Evolutionary conservation across 1,140 invertebrate species (phyloP).

Genomic region (Drosophila arawakana): DNA sequence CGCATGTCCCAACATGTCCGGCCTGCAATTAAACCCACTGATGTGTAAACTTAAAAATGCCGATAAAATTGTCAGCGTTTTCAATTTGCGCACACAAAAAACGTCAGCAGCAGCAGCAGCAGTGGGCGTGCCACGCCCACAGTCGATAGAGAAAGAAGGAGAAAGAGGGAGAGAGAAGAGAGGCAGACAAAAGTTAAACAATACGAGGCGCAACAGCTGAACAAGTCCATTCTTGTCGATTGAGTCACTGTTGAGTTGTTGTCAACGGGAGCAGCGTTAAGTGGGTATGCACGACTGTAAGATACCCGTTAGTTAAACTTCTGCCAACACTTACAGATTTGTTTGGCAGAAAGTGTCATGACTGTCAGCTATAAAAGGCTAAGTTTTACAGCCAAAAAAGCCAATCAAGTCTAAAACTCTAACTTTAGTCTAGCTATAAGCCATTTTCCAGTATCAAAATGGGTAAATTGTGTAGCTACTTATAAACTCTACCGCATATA

Average conservation of each 20-base stretch:
- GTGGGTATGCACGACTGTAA: background rate
- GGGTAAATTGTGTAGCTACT: too few relatives aligned
- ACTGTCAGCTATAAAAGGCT: background rate
- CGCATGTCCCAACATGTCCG: constrained; percentile 1
- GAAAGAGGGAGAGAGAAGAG: background rate
- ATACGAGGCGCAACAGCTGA: constrained; percentile 77
- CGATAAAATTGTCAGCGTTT: constrained; percentile 82
- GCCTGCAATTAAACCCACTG: constrained; percentile 74
- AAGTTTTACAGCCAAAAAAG: too few relatives aligned
- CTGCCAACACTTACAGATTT: too few relatives aligned
- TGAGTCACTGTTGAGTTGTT: constrained; percentile 43
- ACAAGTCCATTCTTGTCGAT: constrained; percentile 21
- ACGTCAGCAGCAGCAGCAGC: constrained; percentile 56
- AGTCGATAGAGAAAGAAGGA: background rate
- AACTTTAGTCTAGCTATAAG: too few relatives aligned
- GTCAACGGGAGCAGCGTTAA: constrained; percentile 43
- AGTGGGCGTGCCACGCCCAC: constrained; percentile 4
- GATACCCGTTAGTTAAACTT: background rate
- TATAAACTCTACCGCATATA: background rate
- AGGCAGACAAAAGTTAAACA: constrained; percentile 46
- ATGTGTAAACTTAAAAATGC: constrained; percentile 83
- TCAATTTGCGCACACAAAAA: constrained; percentile 72
- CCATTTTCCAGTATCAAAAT: too few relatives aligned
- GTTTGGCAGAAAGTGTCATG: too few relatives aligned
- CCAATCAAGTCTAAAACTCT: too few relatives aligned